A percentile compares a stretch with the other conserved stretches of the same genome.
Evolutionary conservation across 2,113 vertebrate species (phyloP).

Genomic region (Dascyllus trimaculatus): DNA sequence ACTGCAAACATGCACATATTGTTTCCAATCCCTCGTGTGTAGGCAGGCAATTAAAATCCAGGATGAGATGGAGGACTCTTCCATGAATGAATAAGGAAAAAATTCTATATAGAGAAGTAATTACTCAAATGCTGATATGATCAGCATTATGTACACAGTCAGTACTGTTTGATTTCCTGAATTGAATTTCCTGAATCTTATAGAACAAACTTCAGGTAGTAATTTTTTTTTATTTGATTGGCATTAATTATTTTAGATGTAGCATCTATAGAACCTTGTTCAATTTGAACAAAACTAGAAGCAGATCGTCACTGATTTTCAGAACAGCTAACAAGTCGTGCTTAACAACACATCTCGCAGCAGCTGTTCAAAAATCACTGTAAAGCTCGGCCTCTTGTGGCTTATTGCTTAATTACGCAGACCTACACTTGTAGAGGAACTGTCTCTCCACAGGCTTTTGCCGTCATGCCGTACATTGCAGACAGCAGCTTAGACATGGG

Average conservation of each 20-base stretch:
- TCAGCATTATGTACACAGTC: not conserved
- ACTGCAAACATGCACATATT: conserved; percentile 6
- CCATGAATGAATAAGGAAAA: not conserved
- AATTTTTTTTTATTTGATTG: not conserved
- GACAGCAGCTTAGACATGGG: conserved; percentile 63
- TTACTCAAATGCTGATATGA: not conserved
- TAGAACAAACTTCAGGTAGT: too few relatives aligned
- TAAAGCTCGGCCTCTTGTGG: conserved; percentile 55
- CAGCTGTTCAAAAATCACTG: conserved; percentile 60
- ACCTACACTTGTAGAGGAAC: conserved; percentile 61
- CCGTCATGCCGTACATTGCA: conserved; percentile 38
- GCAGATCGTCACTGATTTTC: not conserved
- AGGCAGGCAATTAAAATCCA: not conserved
- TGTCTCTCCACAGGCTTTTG: conserved; percentile 56
- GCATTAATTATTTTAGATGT: not conserved
- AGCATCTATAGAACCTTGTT: not conserved
- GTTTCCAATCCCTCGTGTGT: conserved; percentile 1
- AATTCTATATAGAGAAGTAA: not conserved
- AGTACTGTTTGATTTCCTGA: not conserved
- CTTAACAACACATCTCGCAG: conserved; percentile 47
- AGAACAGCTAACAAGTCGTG: conserved; percentile 26
- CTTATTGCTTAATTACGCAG: conserved; percentile 70
- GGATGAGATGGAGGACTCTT: accelerated
- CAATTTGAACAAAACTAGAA: not conserved
- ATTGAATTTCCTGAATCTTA: not conserved